Percentiles rank a stretch among this genome's conserved stretches.
Conservation (phyloP, 2,888 invertebrate genomes). For the Norana najaformis region DNA sequence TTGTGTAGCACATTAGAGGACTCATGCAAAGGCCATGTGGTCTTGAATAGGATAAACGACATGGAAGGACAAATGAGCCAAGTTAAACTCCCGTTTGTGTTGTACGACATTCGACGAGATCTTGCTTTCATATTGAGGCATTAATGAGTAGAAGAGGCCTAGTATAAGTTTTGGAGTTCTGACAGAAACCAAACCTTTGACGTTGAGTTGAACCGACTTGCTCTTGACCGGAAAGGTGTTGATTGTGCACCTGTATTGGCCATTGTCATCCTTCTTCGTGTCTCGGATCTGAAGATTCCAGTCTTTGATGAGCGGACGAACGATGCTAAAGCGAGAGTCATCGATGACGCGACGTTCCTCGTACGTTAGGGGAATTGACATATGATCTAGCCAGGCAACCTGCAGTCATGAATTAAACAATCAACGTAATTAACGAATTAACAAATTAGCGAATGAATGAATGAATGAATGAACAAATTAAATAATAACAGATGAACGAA, state of each 20-base stretch:
- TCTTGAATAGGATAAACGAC: not conserved
- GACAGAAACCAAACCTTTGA: constrained; percentile 49
- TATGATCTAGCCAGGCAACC: constrained; percentile 56
- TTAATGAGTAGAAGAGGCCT: not conserved
- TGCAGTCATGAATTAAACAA: constrained; percentile 32
- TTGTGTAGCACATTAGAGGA: not conserved
- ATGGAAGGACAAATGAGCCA: not conserved
- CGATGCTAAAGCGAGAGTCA: constrained; percentile 54
- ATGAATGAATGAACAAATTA: not conserved
- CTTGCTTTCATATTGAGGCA: not conserved
- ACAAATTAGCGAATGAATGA: not conserved
- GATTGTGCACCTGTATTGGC: constrained; percentile 56
- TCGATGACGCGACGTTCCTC: constrained; percentile 54
- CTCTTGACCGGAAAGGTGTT: constrained; percentile 54
- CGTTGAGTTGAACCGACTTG: constrained; percentile 51
- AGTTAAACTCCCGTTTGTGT: too few species aligned
- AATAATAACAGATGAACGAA: too few species aligned
- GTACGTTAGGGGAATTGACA: constrained; percentile 53
- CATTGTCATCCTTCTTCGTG: constrained; percentile 50
- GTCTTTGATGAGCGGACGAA: constrained; percentile 52
- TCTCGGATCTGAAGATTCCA: constrained; percentile 57
- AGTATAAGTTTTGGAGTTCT: not conserved
- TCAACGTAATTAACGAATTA: not conserved
- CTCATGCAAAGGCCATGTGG: not conserved
- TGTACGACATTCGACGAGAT: not conserved